phyloP scores from a whole-genome alignment of 2,113 vertebrate genomes.

The Zosterops borbonicus region DNA sequence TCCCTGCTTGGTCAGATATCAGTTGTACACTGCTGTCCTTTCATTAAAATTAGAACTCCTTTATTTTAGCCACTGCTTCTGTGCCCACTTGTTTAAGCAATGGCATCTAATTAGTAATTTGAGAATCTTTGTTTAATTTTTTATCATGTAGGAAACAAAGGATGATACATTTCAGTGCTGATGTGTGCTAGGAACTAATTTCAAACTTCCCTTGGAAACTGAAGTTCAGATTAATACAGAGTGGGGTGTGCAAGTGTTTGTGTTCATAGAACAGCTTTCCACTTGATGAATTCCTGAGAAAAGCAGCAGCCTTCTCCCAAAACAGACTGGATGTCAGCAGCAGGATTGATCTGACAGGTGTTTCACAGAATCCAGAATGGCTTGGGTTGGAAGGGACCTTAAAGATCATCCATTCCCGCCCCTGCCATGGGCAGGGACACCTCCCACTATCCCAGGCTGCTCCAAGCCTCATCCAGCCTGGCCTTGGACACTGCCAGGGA shows the following conservation, averaged over 20 bases:
- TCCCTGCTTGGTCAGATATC: neutral
- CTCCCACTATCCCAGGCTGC: fast-evolving
- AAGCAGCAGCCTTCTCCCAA: neutral
- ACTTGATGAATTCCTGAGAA: neutral
- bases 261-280: neutral
- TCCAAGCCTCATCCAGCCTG: fast-evolving
- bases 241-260: neutral
- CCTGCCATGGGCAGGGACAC: neutral
- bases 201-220: neutral
- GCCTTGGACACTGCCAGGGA: fast-evolving
- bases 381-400: neutral
- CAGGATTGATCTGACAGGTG: neutral
- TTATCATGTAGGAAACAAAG: neutral
- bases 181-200: neutral
- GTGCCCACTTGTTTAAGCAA: neutral
- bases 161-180: neutral
- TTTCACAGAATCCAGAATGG: too few relatives aligned
- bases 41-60: neutral
- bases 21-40: neutral
- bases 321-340: neutral
- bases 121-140: neutral
- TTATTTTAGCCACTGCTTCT: neutral
- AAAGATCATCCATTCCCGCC: fast-evolving
- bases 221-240: neutral
- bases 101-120: neutral